A percentile compares a stretch with the other conserved stretches of the same genome.
phyloP scores from a whole-genome alignment of 2,113 vertebrate species.

The Oriolus oriolus region DNA sequence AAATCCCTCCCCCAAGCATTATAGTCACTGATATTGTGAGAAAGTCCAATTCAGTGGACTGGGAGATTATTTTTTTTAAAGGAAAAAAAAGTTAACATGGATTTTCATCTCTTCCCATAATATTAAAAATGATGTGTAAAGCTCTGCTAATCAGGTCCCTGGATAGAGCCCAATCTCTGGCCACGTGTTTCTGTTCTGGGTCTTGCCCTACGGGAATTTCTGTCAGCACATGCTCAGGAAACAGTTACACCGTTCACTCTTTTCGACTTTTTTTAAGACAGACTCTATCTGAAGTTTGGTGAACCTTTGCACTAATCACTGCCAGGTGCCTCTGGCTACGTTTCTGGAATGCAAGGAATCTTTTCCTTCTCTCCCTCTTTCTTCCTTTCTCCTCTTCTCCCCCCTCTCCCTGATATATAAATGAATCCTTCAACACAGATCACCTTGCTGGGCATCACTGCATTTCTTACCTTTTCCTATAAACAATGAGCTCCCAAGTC shows the following conservation, averaged over 20 bases:
- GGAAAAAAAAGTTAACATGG: conserved; percentile 5
- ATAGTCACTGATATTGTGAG: conserved; percentile 6
- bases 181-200: conserved; percentile 84
- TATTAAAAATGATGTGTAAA: conserved; percentile 71
- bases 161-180: conserved; percentile 70
- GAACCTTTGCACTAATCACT: conserved; percentile 84
- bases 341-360: conserved; percentile 81
- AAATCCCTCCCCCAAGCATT: background rate
- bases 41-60: conserved; percentile 37
- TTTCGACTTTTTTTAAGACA: conserved; percentile 51
- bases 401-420: conserved; percentile 32
- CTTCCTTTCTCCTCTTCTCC: background rate
- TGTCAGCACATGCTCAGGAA: conserved; percentile 92
- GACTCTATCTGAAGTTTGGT: conserved; percentile 85
- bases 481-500: background rate
- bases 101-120: conserved; percentile 64
- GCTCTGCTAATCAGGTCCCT: conserved; percentile 75
- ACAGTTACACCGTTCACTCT: conserved; percentile 87
- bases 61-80: background rate
- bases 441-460: conserved; percentile 58
- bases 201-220: conserved; percentile 77
- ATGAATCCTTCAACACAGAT: conserved; percentile 70
- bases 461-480: background rate
- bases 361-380: conserved; percentile 56
- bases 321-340: conserved; percentile 79